Evolutionary conservation across 1,140 invertebrate species (phyloP), one percentile per base, ranked within the genome.

Genomic region (Drosophila rhopaloa): DNA sequence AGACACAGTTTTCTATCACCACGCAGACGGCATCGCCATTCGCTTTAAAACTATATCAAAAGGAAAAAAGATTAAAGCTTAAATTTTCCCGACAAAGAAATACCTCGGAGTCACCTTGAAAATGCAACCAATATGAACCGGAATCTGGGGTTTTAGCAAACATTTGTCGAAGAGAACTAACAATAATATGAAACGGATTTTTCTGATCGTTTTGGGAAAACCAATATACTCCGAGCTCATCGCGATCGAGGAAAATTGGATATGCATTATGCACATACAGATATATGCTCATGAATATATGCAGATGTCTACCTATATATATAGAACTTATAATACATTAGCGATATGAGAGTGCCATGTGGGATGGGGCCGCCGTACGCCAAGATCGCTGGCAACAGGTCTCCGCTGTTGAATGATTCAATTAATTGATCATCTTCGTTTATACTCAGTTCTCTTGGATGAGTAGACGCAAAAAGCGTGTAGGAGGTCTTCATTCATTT

Each of bases 351-450:
- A 56, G 40, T 41, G 38, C 27, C 48, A 35, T 29, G 78, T 65
- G 60, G 57, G 59, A 50, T 19, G 35, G 16, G 27, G 35, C 35
- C 35, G 55, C 29, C 43, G 43, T 46, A 35, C 29, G 56, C 56
- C 56, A 73, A 81, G 79, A 83, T 72, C 80, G 67, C 83, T 76
- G 83, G 82, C 83, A 86, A 86, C 82, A 86, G 83, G 82, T 86
- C 76, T 67, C 84, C 46, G 82, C 70, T 59, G 82, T 70, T 86
- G 83, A 86, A 88, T 88, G 82, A 86, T 86, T 88, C 84, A 86
- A 86, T 86, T 88, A 88, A 86, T 86, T 86, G 81, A 85, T 85
- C 82, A 86, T 79, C 75, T 88, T 77, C 68, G 68, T 72, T 79
- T 76, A 82, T 88, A 82, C 70, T 77, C 85, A 88, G 63, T 59